Percentiles rank a stretch among this genome's conserved stretches.
Evolutionary conservation across 2,888 invertebrate genomes (phyloP).

Genomic region (Nemotelus nigrinus): DNA sequence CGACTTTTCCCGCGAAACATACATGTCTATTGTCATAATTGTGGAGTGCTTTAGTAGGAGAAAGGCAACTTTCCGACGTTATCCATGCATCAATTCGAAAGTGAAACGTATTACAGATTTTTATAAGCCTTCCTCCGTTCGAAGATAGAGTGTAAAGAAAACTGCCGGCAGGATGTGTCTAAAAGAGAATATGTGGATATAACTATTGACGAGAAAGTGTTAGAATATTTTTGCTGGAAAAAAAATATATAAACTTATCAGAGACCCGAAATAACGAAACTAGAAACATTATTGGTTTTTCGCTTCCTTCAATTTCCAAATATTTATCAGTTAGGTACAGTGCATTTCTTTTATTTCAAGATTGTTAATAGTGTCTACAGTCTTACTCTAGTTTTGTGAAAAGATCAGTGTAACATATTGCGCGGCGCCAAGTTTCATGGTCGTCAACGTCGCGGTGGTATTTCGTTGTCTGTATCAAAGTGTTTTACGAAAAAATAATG

Average conservation of each 20-base stretch:
- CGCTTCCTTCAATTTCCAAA: too few species aligned
- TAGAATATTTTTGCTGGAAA: background rate
- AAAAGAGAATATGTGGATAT: background rate
- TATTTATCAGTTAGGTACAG: background rate
- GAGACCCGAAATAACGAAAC: too few species aligned
- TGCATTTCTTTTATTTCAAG: background rate
- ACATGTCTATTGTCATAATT: background rate
- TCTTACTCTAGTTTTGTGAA: background rate
- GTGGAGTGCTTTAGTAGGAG: background rate
- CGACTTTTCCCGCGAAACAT: background rate
- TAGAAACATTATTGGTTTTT: too few species aligned
- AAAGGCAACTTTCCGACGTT: background rate
- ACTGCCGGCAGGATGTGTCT: background rate
- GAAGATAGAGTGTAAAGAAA: background rate
- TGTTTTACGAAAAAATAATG: constrained; percentile 9
- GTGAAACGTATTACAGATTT: background rate
- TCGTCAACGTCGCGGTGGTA: constrained; percentile 1
- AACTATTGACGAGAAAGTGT: background rate
- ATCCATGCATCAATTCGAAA: background rate
- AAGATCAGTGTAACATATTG: constrained; percentile 23
- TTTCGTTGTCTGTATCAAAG: constrained; percentile 11
- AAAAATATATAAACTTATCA: background rate
- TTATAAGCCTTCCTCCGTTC: background rate
- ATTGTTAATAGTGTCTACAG: background rate
- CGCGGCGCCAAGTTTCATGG: constrained; percentile 20